Evolutionary conservation across 2,888 invertebrate species (phyloP), one percentile per base, ranked within the genome.

Genomic region (Temnothorax ravouxi): DNA sequence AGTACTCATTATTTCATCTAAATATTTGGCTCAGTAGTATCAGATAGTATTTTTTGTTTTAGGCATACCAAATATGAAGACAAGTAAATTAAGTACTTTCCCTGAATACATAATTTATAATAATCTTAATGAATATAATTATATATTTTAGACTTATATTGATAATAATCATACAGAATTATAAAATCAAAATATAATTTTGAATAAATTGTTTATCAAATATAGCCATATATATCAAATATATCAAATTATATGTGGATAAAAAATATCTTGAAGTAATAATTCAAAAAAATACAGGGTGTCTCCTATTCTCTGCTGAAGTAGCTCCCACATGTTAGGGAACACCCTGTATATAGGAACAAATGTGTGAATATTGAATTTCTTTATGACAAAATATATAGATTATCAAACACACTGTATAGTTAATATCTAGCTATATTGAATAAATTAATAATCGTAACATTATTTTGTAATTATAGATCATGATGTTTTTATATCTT

Each of bases 91-190:
- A 79, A 77, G 18, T 64, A 76, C 21, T 80, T 77, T 21, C n/a
- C 76, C 38, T 52, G 50, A 80, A 72, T 44, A 59, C 21, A 61
- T 52, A n/a, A 61, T 77, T 72, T 80, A 64, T 18, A 21, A 21
- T 56, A 15, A 59, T 62, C 38, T 71, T 76, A 80, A 87, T 52
- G 56, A 76, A 71, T 21, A 11, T 71, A 74, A 47, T 21, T 82
- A 71, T 83, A 77, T 44, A 79, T 41, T 54, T 71, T 29, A 44
- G 54, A 56, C 38, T 71, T 61, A 67, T 61, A 11, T 64, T 59
- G 47, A 56, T 34, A 79, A 72, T 52, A 85, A 66, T 77, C 9
- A n/a, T 84, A 82, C 25, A 82, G 71, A 88, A 88, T 52, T 80
- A 62, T 66, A 29, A 11, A 76, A 56, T 61, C 38, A 21, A 59